A percentile compares a stretch with the other conserved stretches of the same genome.
These are phyloP conservation scores for Corythornis leucogaster DNA, from an alignment of 2,797 vertebrate species.

Conservation along the genomic window DNA sequence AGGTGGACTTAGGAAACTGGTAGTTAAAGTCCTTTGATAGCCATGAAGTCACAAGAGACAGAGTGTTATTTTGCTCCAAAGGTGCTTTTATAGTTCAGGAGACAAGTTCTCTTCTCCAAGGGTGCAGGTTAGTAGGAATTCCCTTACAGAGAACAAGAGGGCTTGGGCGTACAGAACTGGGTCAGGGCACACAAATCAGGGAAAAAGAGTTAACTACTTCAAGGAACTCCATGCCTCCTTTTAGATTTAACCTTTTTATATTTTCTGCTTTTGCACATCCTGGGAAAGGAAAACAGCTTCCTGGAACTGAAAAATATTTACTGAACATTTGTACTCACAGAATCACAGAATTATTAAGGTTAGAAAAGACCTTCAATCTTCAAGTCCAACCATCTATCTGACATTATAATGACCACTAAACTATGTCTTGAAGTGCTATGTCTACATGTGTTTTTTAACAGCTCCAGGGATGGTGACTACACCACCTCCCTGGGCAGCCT, in stretches of 20 bases:
- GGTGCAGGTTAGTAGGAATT: background rate
- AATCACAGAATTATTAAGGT: too few species aligned
- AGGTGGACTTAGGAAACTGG: background rate
- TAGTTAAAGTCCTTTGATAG: background rate
- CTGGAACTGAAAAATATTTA: background rate
- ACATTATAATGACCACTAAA: too few species aligned
- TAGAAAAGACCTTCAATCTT: too few species aligned
- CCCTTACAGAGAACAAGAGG: background rate
- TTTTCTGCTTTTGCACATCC: background rate
- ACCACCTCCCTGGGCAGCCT: too few species aligned
- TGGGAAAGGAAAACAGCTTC: background rate
- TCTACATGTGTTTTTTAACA: too few species aligned
- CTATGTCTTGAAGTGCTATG: too few species aligned
- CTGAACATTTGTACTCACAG: too few species aligned
- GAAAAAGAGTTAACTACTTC: background rate
- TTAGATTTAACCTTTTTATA: background rate
- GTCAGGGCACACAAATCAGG: background rate
- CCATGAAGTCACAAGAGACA: background rate
- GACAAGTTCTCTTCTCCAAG: background rate
- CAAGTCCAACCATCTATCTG: too few species aligned
- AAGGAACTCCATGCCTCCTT: background rate
- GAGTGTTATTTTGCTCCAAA: background rate
- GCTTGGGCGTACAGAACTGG: background rate
- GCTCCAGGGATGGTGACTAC: too few species aligned
- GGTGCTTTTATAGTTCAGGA: background rate